Evolutionary conservation across 2,888 invertebrate species (phyloP).

Genomic region (Oxystoma pomonae): DNA sequence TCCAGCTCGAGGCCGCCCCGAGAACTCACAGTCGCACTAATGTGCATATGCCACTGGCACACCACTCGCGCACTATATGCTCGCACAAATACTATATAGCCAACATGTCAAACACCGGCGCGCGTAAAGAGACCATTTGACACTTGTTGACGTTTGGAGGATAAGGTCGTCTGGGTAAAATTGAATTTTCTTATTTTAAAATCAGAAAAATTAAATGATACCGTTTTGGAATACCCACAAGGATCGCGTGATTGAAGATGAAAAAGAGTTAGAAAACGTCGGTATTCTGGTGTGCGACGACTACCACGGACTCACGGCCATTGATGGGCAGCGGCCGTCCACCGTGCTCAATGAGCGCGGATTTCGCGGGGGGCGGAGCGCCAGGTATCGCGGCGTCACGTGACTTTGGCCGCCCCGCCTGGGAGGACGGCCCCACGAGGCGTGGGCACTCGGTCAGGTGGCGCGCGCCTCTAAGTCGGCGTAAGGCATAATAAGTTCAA

Average conservation of each 20-base stretch:
- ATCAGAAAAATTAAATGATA: too few relatives aligned
- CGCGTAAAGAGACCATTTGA: too few relatives aligned
- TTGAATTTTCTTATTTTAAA: too few relatives aligned
- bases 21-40: constrained; percentile 40
- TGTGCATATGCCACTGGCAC: constrained; percentile 39
- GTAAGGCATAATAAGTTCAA: too few relatives aligned
- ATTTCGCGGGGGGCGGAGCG: constrained; percentile 51
- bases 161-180: too few relatives aligned
- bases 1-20: constrained; percentile 56
- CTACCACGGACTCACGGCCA: constrained; percentile 63
- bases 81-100: constrained; percentile 29
- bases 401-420: constrained; percentile 19
- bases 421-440: not conserved
- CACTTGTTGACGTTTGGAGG: too few relatives aligned
- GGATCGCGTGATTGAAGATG: not conserved
- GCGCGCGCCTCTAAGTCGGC: too few relatives aligned
- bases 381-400: constrained; percentile 14
- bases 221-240: not conserved
- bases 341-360: constrained; percentile 22
- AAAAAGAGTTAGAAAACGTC: not conserved
- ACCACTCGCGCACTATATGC: not conserved
- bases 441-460: not conserved
- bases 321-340: constrained; percentile 45
- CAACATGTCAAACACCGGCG: too few relatives aligned
- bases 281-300: constrained; percentile 49